A percentile compares a stretch with the other conserved stretches of the same genome.
Evolutionary conservation across 1,140 invertebrate species (phyloP).

Genomic region (Phymorhynchus buccinoides): DNA sequence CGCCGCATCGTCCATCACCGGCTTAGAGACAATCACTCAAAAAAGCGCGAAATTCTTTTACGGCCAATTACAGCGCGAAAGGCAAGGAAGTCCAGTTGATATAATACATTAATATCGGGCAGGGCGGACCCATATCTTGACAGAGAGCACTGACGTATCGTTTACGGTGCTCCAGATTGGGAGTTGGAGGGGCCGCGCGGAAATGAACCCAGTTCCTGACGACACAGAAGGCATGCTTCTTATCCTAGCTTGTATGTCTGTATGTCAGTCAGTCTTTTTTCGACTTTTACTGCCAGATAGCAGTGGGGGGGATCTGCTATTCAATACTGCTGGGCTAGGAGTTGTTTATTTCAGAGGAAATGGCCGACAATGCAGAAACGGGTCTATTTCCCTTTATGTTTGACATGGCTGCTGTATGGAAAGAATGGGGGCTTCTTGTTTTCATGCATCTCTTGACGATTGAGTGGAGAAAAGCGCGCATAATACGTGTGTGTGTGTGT

Average conservation of each 20-base stretch:
- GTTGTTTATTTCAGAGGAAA: no score
- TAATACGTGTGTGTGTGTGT: background rate
- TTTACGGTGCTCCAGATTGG: slow-evolving; percentile 30
- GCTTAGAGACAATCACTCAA: slow-evolving; percentile 42
- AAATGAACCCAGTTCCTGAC: slow-evolving; percentile 42
- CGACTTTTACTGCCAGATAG: no score
- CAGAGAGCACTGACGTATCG: slow-evolving; percentile 26
- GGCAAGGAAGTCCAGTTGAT: slow-evolving; percentile 40
- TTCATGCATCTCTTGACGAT: background rate
- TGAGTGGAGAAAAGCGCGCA: background rate
- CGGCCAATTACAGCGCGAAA: slow-evolving; percentile 47
- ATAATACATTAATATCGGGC: slow-evolving; percentile 51
- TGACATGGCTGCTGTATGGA: no score
- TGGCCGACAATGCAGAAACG: no score
- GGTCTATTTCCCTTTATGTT: no score
- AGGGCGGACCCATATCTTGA: background rate
- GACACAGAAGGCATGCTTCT: background rate
- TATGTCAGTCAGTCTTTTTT: no score
- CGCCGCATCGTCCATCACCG: slow-evolving; percentile 30
- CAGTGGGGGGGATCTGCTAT: no score
- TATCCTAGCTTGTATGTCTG: no score
- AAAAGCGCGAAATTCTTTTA: slow-evolving; percentile 51
- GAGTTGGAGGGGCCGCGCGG: slow-evolving; percentile 35
- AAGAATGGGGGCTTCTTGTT: no score
- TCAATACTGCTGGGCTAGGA: no score